These are phyloP conservation scores for Acleris literana DNA, from an alignment of 2,888 invertebrate genomes.

Conservation along the genomic window DNA sequence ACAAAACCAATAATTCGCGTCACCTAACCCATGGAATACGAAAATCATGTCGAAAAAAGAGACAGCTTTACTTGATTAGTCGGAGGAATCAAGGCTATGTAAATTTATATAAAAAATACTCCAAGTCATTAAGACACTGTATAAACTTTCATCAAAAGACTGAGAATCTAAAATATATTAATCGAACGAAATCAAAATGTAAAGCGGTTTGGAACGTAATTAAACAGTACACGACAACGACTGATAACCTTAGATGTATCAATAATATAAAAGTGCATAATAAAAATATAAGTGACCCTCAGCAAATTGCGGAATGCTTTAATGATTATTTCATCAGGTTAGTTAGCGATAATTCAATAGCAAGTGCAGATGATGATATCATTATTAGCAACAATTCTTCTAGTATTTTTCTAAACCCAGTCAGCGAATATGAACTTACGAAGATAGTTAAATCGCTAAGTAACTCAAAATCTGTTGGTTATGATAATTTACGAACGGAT, in stretches of 20 bases:
- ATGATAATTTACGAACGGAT: neutral
- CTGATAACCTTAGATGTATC: too few relatives aligned
- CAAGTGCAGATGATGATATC: constrained; percentile 1
- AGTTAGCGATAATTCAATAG: constrained; percentile 1
- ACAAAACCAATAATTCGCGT: neutral
- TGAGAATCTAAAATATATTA: neutral
- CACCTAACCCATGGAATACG: neutral
- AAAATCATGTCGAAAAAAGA: neutral
- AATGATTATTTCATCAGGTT: constrained; percentile 7
- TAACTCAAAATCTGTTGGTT: constrained; percentile 5
- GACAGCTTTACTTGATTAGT: neutral
- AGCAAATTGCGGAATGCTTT: constrained; percentile 2
- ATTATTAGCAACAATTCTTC: neutral
- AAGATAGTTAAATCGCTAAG: neutral
- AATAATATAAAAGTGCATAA: neutral
- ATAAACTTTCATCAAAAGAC: neutral
- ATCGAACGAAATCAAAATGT: neutral
- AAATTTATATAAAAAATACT: neutral
- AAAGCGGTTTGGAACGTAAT: neutral
- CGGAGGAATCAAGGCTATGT: neutral
- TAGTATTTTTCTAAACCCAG: constrained; percentile 6
- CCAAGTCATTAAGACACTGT: neutral
- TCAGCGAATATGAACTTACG: neutral
- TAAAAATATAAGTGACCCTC: neutral
- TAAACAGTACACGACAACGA: neutral